phyloP scores from a whole-genome alignment of 1,140 invertebrate genomes.

The Cyclargus thomasi region DNA sequence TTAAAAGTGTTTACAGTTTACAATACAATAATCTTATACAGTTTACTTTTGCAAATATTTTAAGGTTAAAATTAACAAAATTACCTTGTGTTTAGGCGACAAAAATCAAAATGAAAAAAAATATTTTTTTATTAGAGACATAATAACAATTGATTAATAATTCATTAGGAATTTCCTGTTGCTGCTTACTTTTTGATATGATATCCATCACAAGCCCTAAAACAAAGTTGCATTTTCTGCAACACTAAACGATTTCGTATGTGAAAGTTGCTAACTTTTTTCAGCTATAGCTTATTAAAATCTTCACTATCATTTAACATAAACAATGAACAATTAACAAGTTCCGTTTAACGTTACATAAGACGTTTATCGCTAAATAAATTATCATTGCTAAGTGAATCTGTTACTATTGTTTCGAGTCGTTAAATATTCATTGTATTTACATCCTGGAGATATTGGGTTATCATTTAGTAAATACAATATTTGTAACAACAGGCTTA shows the following conservation, averaged over 20 bases:
- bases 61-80: too few relatives aligned
- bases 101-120: too few relatives aligned
- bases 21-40: background rate
- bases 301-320: background rate
- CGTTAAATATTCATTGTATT: constrained; percentile 8
- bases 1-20: background rate
- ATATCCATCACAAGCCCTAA: background rate
- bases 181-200: background rate
- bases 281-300: background rate
- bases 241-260: background rate
- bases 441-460: background rate
- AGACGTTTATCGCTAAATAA: constrained; percentile 3
- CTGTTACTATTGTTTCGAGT: background rate
- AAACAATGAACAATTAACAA: constrained; percentile 1
- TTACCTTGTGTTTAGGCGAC: too few relatives aligned
- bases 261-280: background rate
- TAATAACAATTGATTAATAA: too few relatives aligned
- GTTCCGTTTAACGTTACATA: background rate
- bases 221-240: background rate
- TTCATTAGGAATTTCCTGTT: too few relatives aligned
- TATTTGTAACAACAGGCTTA: too few relatives aligned
- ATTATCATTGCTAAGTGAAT: constrained; percentile 7
- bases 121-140: too few relatives aligned
- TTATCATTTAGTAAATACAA: background rate
- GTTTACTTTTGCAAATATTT: too few relatives aligned